Percentiles rank a stretch among this genome's conserved stretches.
Evolutionary conservation across 2,888 invertebrate species (phyloP).

Genomic region (Gasteruption jaculator): DNA sequence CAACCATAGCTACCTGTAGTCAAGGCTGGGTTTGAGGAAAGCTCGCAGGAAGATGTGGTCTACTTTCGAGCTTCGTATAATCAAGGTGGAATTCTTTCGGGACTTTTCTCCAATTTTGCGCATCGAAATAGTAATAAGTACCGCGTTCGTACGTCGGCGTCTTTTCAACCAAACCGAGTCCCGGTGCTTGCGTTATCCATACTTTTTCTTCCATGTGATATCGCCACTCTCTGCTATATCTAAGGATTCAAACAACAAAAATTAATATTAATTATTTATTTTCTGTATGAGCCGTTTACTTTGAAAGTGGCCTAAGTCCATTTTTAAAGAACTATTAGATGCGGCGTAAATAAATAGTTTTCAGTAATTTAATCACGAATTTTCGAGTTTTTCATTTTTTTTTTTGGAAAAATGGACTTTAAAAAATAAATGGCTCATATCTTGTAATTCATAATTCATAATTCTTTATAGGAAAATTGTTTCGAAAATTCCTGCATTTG

Average conservation of each 20-base stretch:
- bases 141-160: slow-evolving; percentile 95
- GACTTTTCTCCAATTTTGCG: slow-evolving; percentile 98
- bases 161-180: slow-evolving; percentile 91
- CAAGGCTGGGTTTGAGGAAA: slow-evolving; percentile 59
- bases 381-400: no score
- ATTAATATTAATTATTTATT: neutral
- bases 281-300: neutral
- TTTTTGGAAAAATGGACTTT: no score
- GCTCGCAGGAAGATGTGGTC: slow-evolving; percentile 72
- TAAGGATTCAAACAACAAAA: slow-evolving; percentile 44
- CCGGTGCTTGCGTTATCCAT: slow-evolving; percentile 97
- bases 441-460: no score
- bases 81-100: slow-evolving; percentile 98
- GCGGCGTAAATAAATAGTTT: no score
- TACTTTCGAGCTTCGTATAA: slow-evolving; percentile 96
- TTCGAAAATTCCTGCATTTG: no score
- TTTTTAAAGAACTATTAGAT: no score
- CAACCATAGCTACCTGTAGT: slow-evolving; percentile 48
- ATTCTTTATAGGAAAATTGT: no score
- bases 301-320: neutral
- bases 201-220: slow-evolving; percentile 99
- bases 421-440: no score
- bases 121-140: slow-evolving; percentile 99
- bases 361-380: no score
- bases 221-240: slow-evolving; percentile 98